phyloP scores from a whole-genome alignment of 2,113 vertebrate genomes.

The Hiodon tergisus region DNA sequence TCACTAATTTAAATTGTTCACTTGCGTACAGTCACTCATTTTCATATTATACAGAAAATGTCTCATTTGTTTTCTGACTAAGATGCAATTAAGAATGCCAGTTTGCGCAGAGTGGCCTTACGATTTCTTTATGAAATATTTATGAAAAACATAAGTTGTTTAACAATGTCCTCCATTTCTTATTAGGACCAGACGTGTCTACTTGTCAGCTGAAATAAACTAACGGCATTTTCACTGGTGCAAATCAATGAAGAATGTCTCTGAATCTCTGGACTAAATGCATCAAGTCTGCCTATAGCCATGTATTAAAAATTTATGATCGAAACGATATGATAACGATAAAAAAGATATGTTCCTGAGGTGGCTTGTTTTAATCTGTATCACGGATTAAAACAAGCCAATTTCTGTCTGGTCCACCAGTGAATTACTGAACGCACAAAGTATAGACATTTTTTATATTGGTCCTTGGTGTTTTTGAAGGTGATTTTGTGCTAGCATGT shows the following conservation, averaged over 20 bases:
- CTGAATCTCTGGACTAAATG: background rate
- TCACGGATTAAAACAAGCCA: background rate
- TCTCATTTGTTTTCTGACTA: conserved; percentile 15
- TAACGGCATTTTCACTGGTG: background rate
- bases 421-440: background rate
- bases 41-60: background rate
- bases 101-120: background rate
- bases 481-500: background rate
- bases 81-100: conserved; percentile 24
- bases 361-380: background rate
- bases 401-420: background rate
- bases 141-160: background rate
- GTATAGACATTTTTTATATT: background rate
- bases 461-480: background rate
- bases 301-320: background rate
- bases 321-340: background rate
- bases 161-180: background rate
- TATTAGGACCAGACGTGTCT: background rate
- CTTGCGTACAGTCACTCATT: background rate
- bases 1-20: background rate
- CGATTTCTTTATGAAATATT: too few relatives aligned
- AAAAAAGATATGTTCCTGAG: background rate
- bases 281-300: background rate
- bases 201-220: background rate
- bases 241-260: background rate